Evolutionary conservation across 2,113 vertebrate genomes (phyloP).

Genomic region (Rhabdornis inornatus): DNA sequence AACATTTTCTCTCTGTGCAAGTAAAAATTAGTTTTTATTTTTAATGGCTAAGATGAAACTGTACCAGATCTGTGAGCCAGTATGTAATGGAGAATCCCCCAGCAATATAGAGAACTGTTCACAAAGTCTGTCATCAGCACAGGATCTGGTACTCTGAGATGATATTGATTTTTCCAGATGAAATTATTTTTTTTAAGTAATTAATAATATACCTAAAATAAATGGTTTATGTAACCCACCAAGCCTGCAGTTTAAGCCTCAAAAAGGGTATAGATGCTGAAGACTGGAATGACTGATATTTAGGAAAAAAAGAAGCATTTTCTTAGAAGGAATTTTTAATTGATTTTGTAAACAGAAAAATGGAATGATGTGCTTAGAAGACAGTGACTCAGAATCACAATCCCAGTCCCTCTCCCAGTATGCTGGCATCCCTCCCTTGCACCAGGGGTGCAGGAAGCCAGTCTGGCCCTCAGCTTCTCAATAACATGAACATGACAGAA

Average conservation of each 20-base stretch:
- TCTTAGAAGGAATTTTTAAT: not conserved
- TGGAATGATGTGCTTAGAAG: not conserved
- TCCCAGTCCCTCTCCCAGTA: not conserved
- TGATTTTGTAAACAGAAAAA: not conserved
- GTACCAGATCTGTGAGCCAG: not conserved
- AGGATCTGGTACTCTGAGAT: not conserved
- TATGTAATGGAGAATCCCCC: not conserved
- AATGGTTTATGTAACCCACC: not conserved
- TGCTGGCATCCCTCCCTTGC: not conserved
- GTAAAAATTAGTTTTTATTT: not conserved
- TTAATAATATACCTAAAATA: not conserved
- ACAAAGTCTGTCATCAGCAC: not conserved
- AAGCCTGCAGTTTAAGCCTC: not conserved
- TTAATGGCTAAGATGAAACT: not conserved
- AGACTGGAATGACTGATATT: not conserved
- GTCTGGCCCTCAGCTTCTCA: not conserved
- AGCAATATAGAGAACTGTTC: not conserved
- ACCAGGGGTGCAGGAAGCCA: not conserved
- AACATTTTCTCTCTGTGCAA: not conserved
- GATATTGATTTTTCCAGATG: not conserved
- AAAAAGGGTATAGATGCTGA: not conserved
- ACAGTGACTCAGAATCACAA: not conserved
- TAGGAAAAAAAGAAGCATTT: not conserved
- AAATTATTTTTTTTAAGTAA: not conserved
- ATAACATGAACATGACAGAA: not conserved